Evolutionary conservation across 2,797 vertebrate species (phyloP), one percentile per base, ranked within the genome.

Genomic region (Cuculus canorus): DNA sequence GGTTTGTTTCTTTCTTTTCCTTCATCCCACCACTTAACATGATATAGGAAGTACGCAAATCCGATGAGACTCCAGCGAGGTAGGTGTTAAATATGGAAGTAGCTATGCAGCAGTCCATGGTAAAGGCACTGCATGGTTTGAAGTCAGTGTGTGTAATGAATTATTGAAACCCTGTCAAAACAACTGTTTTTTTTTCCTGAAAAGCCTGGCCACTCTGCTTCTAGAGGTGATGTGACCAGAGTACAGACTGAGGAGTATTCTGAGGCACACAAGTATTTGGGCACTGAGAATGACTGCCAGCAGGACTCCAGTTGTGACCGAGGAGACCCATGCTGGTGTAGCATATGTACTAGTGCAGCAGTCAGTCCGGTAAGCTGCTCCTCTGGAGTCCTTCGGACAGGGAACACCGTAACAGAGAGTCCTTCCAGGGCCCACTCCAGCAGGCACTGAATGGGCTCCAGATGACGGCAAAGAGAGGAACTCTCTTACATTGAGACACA

Each of bases 111-210:
- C 81, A 88, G 65, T 70, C 45, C 68, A 43, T 43, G 52, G 72
- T 85, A 78, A 75, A 92, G 64, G 43, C 64, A 35, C 53, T 91
- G 7, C 47, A 39, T 39, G 41, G 72, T 90, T 70, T 84, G 88
- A 86, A 95, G 89, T 83, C 37, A 52, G 39, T 24, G 13, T 22
- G 14, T 78, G 56, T 66, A 47, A 83, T 93, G 57, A 86, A 88
- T 92, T 92, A 85, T 87, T 93, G 83, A 93, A 94, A 71, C 2
- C 7, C 45, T 93, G 72, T 65, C 39, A 69, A 66, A 95, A 82
- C 64, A 86, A 33, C 22, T 59, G 48, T 47, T 53, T 56, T 54
- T 59, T 24, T 61, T 33, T 11, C 25, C 65, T 68, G 89, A 63
- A 41, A 79, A 82, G 16, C 37, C 54, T 86, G 52, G n/a, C 35